phyloP scores from a whole-genome alignment of 2,113 vertebrate genomes.

The Ptilonorhynchus violaceus region DNA sequence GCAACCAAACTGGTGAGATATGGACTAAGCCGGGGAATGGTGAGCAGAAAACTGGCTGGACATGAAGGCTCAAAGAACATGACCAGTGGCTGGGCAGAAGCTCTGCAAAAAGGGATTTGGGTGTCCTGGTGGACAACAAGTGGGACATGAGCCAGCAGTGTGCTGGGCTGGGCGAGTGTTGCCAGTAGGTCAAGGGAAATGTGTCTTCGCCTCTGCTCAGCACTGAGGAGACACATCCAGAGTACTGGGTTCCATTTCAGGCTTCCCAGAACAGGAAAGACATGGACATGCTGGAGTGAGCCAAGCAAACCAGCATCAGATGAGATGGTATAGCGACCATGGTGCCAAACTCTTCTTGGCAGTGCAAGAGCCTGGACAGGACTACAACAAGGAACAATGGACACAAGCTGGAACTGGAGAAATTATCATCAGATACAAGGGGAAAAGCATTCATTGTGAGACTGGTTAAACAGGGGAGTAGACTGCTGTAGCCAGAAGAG shows the following conservation, averaged over 20 bases:
- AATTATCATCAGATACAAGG: background rate
- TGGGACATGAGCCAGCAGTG: background rate
- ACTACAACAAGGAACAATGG: background rate
- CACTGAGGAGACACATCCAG: background rate
- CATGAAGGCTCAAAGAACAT: background rate
- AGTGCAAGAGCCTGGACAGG: too few species aligned
- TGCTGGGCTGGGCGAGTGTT: background rate
- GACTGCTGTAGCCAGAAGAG: accelerated
- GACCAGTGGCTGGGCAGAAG: background rate
- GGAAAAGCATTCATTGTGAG: background rate
- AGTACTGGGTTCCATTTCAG: background rate
- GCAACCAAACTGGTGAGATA: background rate
- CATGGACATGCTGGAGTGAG: background rate
- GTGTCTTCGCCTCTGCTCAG: background rate
- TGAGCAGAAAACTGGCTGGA: background rate
- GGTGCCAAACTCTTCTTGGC: background rate
- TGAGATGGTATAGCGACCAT: background rate
- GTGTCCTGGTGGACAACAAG: background rate
- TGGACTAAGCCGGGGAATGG: too few species aligned
- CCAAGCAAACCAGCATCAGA: background rate
- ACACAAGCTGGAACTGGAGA: background rate
- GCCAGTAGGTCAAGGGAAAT: background rate
- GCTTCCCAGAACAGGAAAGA: background rate
- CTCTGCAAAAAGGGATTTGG: background rate
- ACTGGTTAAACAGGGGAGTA: background rate